A percentile compares a stretch with the other conserved stretches of the same genome.
Evolutionary conservation across 2,888 invertebrate genomes (phyloP).

Genomic region (Callimorpha dominula): DNA sequence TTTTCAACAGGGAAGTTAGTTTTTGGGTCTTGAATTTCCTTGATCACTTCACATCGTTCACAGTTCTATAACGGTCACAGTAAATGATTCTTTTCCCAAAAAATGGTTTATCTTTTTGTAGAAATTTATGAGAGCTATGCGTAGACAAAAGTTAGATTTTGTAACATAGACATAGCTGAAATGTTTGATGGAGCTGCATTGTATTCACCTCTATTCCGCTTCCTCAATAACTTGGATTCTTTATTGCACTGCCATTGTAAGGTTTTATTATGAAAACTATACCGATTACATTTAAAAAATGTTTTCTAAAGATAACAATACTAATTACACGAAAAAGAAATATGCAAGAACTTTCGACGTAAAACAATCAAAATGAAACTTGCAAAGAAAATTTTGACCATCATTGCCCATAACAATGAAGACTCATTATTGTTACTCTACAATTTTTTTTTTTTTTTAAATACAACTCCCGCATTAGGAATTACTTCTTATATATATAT

Average conservation of each 20-base stretch:
- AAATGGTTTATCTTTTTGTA: neutral
- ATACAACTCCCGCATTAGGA: no score
- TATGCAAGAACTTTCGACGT: neutral
- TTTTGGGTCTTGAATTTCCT: neutral
- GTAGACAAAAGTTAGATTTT: slow-evolving; percentile 7
- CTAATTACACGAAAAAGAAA: no score
- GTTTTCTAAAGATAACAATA: no score
- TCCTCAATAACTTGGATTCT: slow-evolving; percentile 4
- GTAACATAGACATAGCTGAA: neutral
- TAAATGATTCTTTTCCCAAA: neutral
- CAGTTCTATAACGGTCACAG: no score
- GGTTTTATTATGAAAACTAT: neutral
- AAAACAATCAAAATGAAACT: neutral
- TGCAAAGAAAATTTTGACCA: neutral
- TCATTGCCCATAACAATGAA: neutral
- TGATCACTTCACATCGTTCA: neutral
- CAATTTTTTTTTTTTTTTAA: no score
- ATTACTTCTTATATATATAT: no score
- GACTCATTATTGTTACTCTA: neutral
- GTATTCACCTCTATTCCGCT: neutral
- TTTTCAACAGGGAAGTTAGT: neutral
- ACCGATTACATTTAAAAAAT: neutral
- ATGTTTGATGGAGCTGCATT: neutral
- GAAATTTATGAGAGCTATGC: neutral
- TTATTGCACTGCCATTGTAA: neutral